Conservation (phyloP, 2,797 vertebrate genomes). For the Momotus momota region DNA sequence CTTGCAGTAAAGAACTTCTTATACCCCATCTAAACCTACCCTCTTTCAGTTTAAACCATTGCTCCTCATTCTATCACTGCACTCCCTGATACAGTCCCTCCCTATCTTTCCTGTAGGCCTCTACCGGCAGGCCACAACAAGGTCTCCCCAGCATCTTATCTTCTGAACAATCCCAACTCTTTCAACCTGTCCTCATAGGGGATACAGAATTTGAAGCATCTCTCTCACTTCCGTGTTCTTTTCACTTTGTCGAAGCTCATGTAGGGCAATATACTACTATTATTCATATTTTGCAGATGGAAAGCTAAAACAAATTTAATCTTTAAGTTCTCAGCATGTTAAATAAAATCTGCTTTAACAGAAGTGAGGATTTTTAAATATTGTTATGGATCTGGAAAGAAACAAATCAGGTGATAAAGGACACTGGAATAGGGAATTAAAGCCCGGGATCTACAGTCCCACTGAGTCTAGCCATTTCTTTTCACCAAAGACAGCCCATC, state of each 20-base stretch:
- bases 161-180: background rate
- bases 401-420: background rate
- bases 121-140: too few relatives aligned
- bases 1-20: too few relatives aligned
- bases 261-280: background rate
- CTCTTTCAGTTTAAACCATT: too few relatives aligned
- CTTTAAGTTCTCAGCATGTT: background rate
- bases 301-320: background rate
- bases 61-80: too few relatives aligned
- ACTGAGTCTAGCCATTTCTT: background rate
- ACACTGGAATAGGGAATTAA: background rate
- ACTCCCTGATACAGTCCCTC: too few relatives aligned
- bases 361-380: background rate
- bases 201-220: background rate
- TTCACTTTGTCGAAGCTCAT: background rate
- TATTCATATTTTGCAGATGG: background rate
- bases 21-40: too few relatives aligned
- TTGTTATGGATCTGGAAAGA: background rate
- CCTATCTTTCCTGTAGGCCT: too few relatives aligned
- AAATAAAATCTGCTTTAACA: background rate
- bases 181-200: background rate
- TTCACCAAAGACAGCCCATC: background rate
- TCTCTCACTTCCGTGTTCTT: background rate
- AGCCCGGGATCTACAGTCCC: background rate
- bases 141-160: too few relatives aligned